These are phyloP conservation scores for Synanthedon andrenaeformis DNA, from an alignment of 2,888 invertebrate species.

Conservation along the genomic window DNA sequence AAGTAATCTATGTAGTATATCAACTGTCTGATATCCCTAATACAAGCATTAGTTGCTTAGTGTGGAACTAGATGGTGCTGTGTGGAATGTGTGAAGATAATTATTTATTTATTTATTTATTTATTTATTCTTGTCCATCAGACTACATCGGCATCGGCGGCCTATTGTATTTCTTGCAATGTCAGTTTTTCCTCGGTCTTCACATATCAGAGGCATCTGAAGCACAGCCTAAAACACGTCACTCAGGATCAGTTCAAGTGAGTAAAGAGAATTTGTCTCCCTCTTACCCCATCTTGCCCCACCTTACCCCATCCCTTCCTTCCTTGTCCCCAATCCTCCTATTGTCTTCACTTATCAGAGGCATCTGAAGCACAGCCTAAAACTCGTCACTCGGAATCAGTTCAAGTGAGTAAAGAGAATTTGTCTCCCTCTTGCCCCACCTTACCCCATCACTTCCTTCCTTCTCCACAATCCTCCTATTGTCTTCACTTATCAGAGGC, in stretches of 20 bases:
- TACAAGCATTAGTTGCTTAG: too few relatives aligned
- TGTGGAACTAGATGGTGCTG: too few relatives aligned
- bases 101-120: too few relatives aligned
- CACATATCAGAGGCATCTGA: constrained; percentile 46
- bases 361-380: constrained; percentile 49
- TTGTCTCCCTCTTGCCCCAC: too few relatives aligned
- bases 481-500: constrained; percentile 36
- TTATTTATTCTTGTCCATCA: neutral
- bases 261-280: constrained; percentile 5
- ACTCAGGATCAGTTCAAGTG: constrained; percentile 46
- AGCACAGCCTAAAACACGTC: constrained; percentile 53
- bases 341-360: constrained; percentile 37
- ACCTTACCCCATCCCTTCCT: too few relatives aligned
- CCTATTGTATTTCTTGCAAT: constrained; percentile 38
- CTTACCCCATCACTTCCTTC: too few relatives aligned
- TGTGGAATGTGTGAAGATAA: too few relatives aligned
- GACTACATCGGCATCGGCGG: constrained; percentile 10
- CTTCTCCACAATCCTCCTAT: too few relatives aligned
- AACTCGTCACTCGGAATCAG: constrained; percentile 49
- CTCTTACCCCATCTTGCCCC: too few relatives aligned
- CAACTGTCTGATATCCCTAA: too few relatives aligned
- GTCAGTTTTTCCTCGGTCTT: constrained; percentile 42
- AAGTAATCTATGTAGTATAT: too few relatives aligned
- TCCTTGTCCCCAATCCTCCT: too few relatives aligned
- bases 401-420: constrained; percentile 26